Conservation (phyloP, 2,888 invertebrate species). For the Cataglyphis cursor region DNA sequence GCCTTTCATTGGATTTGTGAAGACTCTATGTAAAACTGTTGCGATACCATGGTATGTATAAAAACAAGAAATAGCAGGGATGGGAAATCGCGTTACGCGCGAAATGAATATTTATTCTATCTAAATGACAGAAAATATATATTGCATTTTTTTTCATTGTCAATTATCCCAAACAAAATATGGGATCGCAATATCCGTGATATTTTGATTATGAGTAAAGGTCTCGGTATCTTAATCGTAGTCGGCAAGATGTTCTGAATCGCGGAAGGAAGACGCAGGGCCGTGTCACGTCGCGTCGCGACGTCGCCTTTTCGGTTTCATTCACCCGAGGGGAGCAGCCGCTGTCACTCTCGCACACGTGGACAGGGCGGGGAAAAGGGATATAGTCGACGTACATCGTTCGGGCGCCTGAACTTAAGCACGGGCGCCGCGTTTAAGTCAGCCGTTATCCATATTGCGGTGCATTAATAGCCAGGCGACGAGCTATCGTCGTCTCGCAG, state of each 20-base stretch:
- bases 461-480: conserved; percentile 66
- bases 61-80: neutral
- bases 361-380: neutral
- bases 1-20: neutral
- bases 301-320: conserved; percentile 29
- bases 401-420: conserved; percentile 32
- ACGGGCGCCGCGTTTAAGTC: conserved; percentile 42
- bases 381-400: neutral
- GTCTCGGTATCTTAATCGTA: neutral
- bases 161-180: neutral
- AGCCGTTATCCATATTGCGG: conserved; percentile 65
- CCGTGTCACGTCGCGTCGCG: neutral
- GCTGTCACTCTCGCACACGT: neutral
- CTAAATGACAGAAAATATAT: neutral
- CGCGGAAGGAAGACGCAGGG: neutral
- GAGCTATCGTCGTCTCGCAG: conserved; percentile 40
- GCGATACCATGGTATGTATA: neutral
- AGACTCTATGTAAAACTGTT: neutral
- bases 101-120: neutral
- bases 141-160: neutral
- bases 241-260: neutral
- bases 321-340: conserved; percentile 28
- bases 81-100: neutral
- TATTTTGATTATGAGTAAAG: conserved; percentile 1
- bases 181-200: neutral